Conservation (phyloP, 2,113 vertebrate genomes). For the Perca schrenkii region DNA sequence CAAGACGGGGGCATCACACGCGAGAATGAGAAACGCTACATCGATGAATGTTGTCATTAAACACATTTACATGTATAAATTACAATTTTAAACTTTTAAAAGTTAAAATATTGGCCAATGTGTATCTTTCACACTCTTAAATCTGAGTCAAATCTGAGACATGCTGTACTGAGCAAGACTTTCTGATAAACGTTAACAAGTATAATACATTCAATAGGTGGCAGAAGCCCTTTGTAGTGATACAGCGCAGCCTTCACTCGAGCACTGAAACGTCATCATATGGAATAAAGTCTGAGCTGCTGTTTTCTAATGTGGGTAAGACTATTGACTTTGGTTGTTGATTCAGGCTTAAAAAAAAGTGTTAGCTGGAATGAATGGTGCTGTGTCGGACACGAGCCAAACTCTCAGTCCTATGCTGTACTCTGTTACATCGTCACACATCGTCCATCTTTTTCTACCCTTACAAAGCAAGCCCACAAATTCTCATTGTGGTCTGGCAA, state of each 20-base stretch:
- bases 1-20: neutral
- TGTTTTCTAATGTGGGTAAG: neutral
- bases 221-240: neutral
- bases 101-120: neutral
- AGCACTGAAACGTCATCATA: neutral
- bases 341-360: neutral
- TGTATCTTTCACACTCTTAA: neutral
- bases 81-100: neutral
- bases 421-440: conserved; percentile 6
- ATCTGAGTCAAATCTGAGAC: neutral
- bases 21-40: neutral
- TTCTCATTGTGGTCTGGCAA: conserved; percentile 44
- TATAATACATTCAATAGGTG: neutral
- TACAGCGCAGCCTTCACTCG: neutral
- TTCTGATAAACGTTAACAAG: neutral
- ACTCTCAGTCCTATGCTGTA: neutral
- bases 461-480: conserved; percentile 15
- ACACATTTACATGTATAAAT: neutral
- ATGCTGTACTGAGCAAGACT: neutral
- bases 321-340: neutral
- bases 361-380: neutral
- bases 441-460: neutral
- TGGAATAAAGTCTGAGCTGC: conserved; percentile 3
- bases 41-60: neutral
- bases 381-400: neutral